Percentiles rank a stretch among this genome's conserved stretches.
These are phyloP conservation scores for Rhadinocentrus ornatus DNA, from an alignment of 2,797 vertebrate species.

Conservation along the genomic window DNA sequence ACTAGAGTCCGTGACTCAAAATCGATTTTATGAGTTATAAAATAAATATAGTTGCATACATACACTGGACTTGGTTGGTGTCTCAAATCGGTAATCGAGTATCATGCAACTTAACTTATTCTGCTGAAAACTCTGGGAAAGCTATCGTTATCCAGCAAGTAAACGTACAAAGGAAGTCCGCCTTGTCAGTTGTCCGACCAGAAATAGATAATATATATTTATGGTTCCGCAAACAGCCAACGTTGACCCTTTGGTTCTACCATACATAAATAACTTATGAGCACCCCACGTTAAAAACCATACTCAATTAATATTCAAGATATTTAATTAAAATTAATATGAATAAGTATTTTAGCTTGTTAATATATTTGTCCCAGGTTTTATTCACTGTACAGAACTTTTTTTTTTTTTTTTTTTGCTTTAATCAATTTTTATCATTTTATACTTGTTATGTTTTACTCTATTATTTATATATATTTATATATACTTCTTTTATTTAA, in stretches of 20 bases:
- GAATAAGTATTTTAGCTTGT: too few relatives aligned
- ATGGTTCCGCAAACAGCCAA: constrained; percentile 33
- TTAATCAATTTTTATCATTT: too few relatives aligned
- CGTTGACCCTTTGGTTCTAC: fast-evolving
- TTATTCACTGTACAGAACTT: background rate
- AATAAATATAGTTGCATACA: constrained; percentile 7
- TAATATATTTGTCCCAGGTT: too few relatives aligned
- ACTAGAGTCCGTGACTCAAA: too few relatives aligned
- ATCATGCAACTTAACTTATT: background rate
- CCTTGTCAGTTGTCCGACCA: constrained; percentile 13
- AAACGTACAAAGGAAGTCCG: constrained; percentile 5
- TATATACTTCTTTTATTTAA: too few relatives aligned
- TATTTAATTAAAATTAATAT: background rate
- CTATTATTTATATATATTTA: too few relatives aligned
- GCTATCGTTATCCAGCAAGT: constrained; percentile 54
- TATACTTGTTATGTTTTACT: too few relatives aligned
- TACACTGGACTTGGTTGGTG: constrained; percentile 15
- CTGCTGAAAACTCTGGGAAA: constrained; percentile 63
- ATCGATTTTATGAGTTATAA: background rate
- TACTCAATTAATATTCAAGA: background rate
- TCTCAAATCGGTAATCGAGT: background rate
- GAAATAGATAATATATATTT: background rate
- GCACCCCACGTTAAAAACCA: background rate
- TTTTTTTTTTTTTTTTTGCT: too few relatives aligned
- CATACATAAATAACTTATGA: background rate